Base-by-base conservation (phyloP, 2,888 invertebrate genomes). In the Hololepta plana region DNA sequence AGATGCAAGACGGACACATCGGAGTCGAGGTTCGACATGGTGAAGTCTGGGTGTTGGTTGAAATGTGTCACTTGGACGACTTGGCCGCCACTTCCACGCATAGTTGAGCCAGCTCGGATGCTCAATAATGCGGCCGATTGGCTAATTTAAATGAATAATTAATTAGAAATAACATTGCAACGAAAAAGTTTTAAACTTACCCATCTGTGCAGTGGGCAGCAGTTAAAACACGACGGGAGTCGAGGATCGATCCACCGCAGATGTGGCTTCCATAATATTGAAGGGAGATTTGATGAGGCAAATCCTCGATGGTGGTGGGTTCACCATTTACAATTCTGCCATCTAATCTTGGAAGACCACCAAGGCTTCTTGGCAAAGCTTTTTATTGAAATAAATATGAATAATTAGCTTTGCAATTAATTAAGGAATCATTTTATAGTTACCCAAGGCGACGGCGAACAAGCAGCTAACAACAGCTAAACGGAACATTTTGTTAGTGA, bases 1-100 rank as follows among this genome's bases (percentile, higher is more conserved):
- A 54, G 46, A 38, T 44, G 31, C 10, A 54, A 30, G 8, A 54
- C 32, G 14, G 45, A 44, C 8, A 47, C 39, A 16, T 52, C 53
- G 27, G 44, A 51, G 31, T 49, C 46, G 15, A 39, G 34, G 8
- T 33, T 33, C 3, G 20, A 12, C 1, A n/a, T 13, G 23, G 42
- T 26, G 36, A 41, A 53, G 1, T 30, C 4, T 1, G 44, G 37
- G 23, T 47, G 49, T 16, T 28, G 26, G 15, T 44, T 25, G 10
- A 43, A 25, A 3, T 13, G 20, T 4, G 12, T 13, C 4, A 43
- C 32, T n/a, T 16, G n/a, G 11, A 35, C 25, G 11, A 28, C 24
- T 26, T 27, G 23, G 15, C 36, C 38, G n/a, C 36, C 38, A 10
- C 22, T 16, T 15, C 24, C 24, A n/a, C 19, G 24, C 15, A 23